These are phyloP conservation scores for Pantelozetes paolii DNA, from an alignment of 2,888 invertebrate genomes.

Conservation along the genomic window DNA sequence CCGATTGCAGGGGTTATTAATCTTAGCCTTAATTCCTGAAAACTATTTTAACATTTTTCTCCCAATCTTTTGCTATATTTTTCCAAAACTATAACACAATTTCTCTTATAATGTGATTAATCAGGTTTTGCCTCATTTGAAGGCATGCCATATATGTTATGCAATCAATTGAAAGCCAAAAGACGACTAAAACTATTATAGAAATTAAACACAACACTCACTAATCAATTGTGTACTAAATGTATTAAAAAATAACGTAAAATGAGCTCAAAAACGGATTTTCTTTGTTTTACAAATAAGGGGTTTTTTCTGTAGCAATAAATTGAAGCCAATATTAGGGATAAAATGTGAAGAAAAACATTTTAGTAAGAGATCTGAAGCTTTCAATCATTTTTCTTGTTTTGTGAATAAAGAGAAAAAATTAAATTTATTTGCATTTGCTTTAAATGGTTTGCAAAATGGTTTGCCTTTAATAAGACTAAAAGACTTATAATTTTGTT, in stretches of 20 bases:
- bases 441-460: background rate
- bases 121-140: background rate
- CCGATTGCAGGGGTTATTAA: background rate
- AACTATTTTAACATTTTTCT: background rate
- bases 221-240: background rate
- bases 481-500: background rate
- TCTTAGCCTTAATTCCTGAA: background rate
- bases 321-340: too few relatives aligned
- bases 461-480: background rate
- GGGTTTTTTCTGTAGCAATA: too few relatives aligned
- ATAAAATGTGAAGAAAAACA: background rate
- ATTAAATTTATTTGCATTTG: background rate
- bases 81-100: background rate
- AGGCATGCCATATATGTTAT: background rate
- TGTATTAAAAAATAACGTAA: background rate
- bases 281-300: too few relatives aligned
- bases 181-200: background rate
- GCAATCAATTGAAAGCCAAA: background rate
- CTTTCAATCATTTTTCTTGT: background rate
- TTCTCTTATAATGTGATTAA: background rate
- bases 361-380: background rate
- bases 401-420: background rate
- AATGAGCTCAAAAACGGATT: too few relatives aligned
- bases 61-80: background rate
- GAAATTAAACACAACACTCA: background rate